A percentile compares a stretch with the other conserved stretches of the same genome.
Conservation (phyloP, 2,888 invertebrate genomes). For the Crocallis elinguaria region DNA sequence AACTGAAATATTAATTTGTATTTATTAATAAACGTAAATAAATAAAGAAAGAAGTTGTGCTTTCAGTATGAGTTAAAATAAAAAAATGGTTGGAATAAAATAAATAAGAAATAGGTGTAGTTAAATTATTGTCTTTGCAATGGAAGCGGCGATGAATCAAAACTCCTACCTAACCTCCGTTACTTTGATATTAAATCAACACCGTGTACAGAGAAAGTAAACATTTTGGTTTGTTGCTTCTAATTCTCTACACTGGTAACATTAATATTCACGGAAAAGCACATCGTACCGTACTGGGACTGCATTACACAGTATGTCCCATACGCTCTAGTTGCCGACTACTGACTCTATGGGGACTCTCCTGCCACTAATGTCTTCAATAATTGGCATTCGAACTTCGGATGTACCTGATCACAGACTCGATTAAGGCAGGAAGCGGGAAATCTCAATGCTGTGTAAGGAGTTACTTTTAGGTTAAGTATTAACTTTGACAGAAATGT, state of each 20-base stretch:
- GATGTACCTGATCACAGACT: conserved; percentile 58
- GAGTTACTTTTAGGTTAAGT: not conserved
- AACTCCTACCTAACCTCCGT: no score
- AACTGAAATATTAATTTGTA: no score
- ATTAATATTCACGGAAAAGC: conserved; percentile 20
- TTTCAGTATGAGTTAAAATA: no score
- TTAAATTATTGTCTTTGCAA: no score
- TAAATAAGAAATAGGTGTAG: no score
- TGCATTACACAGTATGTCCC: conserved; percentile 53
- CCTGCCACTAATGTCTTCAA: conserved; percentile 65
- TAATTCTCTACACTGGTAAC: not conserved
- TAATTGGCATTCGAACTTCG: conserved; percentile 71
- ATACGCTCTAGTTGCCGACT: conserved; percentile 55
- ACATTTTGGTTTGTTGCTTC: not conserved
- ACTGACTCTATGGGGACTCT: conserved; percentile 59
- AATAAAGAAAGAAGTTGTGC: no score
- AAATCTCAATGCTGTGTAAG: not conserved
- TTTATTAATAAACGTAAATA: no score
- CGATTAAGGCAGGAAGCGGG: conserved; percentile 28
- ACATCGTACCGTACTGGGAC: conserved; percentile 26
- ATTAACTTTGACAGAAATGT: not conserved
- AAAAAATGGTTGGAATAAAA: no score
- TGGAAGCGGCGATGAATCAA: no score
- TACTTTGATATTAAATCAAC: no score
- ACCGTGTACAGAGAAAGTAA: not conserved